A percentile compares a stretch with the other conserved stretches of the same genome.
Conservation (phyloP, 2,113 vertebrate genomes). For the Ramphastos sulfuratus region DNA sequence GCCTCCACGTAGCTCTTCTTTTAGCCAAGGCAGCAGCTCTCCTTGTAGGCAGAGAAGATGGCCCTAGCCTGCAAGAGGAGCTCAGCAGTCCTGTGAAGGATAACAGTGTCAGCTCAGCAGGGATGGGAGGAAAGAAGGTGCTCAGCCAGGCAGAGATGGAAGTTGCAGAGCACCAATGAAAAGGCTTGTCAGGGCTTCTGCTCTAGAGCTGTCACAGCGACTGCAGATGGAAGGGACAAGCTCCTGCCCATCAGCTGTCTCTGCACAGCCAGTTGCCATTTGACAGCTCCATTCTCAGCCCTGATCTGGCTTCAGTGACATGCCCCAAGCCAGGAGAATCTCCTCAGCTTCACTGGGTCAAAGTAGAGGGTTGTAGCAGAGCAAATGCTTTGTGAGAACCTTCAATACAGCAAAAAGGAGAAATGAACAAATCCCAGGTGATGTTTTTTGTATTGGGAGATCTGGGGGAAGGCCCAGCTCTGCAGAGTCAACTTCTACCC, state of each 20-base stretch:
- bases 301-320: not conserved
- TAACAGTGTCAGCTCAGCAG: not conserved
- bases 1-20: not conserved
- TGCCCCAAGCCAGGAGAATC: not conserved
- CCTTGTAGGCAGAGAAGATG: not conserved
- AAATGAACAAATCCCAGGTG: not conserved
- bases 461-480: not conserved
- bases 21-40: not conserved
- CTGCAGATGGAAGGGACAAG: not conserved
- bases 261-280: not conserved
- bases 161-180: slow-evolving; percentile 23
- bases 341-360: not conserved
- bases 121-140: not conserved
- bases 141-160: slow-evolving; percentile 12
- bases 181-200: slow-evolving; percentile 27
- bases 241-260: slow-evolving; percentile 69
- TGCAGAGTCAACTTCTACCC: not conserved
- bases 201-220: slow-evolving; percentile 1
- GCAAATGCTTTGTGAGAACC: not conserved
- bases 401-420: not conserved
- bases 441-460: not conserved
- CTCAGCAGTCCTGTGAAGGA: not conserved
- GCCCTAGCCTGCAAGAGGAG: not conserved
- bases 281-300: not conserved
- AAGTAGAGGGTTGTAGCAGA: not conserved